phyloP scores from a whole-genome alignment of 1,140 invertebrate species.

The Drosophila rhopaloa region DNA sequence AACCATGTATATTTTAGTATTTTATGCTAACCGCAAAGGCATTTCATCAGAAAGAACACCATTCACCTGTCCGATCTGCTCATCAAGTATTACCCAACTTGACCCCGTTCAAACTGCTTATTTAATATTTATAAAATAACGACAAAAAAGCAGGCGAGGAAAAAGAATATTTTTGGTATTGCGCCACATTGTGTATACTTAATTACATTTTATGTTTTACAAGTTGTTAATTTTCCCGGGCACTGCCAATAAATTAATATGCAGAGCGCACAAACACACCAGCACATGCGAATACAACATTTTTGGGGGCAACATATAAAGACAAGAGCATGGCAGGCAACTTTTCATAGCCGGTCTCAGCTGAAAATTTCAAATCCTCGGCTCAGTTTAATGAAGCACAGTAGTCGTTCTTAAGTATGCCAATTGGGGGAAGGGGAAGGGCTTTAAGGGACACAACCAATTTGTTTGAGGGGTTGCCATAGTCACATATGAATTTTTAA shows the following conservation, averaged over 20 bases:
- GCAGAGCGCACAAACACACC: conserved; percentile 20
- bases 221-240: conserved; percentile 52
- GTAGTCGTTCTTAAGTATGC: conserved; percentile 63
- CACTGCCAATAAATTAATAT: conserved; percentile 48
- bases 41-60: conserved; percentile 38
- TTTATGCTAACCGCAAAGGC: conserved; percentile 29
- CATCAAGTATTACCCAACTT: conserved; percentile 35
- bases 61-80: conserved; percentile 24
- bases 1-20: conserved; percentile 14
- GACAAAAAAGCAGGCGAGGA: conserved; percentile 14
- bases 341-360: conserved; percentile 49
- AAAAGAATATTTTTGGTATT: conserved; percentile 21
- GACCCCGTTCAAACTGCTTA: conserved; percentile 41
- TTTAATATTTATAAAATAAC: conserved; percentile 54
- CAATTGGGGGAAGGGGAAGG: conserved; percentile 37
- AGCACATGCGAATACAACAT: conserved; percentile 17
- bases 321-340: not conserved
- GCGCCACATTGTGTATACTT: conserved; percentile 68
- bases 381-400: conserved; percentile 53
- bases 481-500: conserved; percentile 82
- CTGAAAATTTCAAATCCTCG: conserved; percentile 66
- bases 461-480: conserved; percentile 65
- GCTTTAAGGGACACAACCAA: conserved; percentile 61
- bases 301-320: conserved; percentile 15
- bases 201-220: conserved; percentile 74